Evolutionary conservation across 2,113 vertebrate species (phyloP).

Genomic region (Sander vitreus): DNA sequence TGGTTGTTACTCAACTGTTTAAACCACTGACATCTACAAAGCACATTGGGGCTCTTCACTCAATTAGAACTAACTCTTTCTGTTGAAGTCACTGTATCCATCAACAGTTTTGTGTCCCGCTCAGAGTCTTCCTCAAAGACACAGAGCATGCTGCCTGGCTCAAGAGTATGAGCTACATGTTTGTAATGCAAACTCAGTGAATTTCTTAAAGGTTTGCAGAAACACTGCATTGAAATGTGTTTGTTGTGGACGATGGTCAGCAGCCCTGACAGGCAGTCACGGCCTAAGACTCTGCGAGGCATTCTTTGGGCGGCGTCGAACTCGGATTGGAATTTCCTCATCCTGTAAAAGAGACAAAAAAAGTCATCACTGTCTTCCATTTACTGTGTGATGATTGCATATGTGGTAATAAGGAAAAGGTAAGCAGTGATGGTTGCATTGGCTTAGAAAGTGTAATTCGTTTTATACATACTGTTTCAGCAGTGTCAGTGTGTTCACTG

Average conservation of each 20-base stretch:
- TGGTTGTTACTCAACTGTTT: neutral
- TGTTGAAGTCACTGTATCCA: neutral
- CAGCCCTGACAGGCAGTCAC: neutral
- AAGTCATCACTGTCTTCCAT: neutral
- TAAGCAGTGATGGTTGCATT: no score
- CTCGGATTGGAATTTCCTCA: conserved; percentile 69
- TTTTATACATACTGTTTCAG: conserved; percentile 83
- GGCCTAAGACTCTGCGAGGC: neutral
- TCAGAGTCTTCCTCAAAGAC: neutral
- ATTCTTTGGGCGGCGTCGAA: conserved; percentile 3
- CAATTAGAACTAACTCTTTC: neutral
- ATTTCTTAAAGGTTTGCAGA: neutral
- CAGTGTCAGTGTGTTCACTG: conserved; percentile 83
- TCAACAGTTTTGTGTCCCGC: neutral
- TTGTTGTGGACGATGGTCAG: neutral
- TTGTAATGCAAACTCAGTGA: neutral
- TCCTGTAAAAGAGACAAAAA: conserved; percentile 66
- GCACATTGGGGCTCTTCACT: neutral
- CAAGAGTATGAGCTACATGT: neutral
- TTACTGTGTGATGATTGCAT: neutral
- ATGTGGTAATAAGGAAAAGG: neutral
- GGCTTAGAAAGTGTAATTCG: no score
- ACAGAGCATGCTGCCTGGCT: neutral
- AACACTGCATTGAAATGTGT: conserved; percentile 20
- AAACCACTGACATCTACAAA: neutral